These are phyloP conservation scores for Paramormyrops kingsleyae DNA, from an alignment of 2,113 vertebrate genomes.

Conservation along the genomic window DNA sequence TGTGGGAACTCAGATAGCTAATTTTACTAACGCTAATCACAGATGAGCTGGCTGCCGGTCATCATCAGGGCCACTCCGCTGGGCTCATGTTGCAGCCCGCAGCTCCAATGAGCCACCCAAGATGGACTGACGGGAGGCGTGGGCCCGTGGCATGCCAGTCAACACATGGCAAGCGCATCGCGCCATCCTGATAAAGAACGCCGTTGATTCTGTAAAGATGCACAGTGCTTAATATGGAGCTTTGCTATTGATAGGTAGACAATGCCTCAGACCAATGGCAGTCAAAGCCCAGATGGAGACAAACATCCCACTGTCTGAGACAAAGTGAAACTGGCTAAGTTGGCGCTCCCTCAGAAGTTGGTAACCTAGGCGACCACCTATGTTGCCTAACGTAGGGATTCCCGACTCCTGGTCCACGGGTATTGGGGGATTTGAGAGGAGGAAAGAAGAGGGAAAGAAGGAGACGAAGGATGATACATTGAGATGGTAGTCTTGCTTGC, in stretches of 20 bases:
- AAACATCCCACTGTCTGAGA: not conserved
- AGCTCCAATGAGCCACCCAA: constrained; percentile 29
- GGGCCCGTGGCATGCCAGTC: not conserved
- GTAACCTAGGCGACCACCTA: not conserved
- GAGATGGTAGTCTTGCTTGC: not conserved
- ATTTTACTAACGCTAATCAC: constrained; percentile 32
- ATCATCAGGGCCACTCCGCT: constrained; percentile 33
- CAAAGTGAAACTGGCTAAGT: not conserved
- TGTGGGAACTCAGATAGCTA: not conserved
- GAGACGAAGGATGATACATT: not conserved
- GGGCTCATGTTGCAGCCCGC: constrained; percentile 38
- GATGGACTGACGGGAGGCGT: not conserved
- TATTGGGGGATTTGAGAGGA: not conserved
- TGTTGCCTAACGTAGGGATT: not conserved
- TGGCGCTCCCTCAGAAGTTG: not conserved
- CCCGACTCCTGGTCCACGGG: not conserved
- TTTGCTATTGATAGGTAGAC: not conserved
- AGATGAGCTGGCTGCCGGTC: constrained; percentile 17
- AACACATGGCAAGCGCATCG: not conserved
- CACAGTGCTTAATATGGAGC: not conserved
- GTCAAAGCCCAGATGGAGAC: not conserved
- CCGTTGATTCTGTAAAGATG: not conserved
- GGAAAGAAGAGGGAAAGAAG: not conserved
- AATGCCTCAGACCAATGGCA: not conserved
- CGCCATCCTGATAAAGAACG: not conserved